Conservation (phyloP, 1,140 invertebrate species). For the Drosophila cardini region DNA sequence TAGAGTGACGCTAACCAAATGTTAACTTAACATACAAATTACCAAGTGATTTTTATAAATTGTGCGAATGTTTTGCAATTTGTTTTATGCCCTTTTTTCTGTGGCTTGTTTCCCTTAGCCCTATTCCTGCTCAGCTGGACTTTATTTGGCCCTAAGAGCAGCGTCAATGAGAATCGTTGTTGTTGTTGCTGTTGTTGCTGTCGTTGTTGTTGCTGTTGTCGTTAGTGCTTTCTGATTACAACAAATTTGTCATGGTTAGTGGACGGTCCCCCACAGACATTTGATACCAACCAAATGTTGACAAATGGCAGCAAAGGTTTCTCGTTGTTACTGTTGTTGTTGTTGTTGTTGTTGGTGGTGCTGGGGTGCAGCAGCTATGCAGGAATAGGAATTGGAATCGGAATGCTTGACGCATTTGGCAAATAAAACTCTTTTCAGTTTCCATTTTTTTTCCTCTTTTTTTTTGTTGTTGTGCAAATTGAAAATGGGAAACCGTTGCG, state of each 20-base stretch:
- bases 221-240: slow-evolving; percentile 60
- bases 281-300: slow-evolving; percentile 74
- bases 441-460: slow-evolving; percentile 30
- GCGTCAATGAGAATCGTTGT: slow-evolving; percentile 19
- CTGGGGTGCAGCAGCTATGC: slow-evolving; percentile 41
- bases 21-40: slow-evolving; percentile 17
- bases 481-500: slow-evolving; percentile 21
- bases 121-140: not conserved
- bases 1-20: slow-evolving; percentile 23
- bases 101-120: not conserved
- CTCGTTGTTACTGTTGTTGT: slow-evolving; percentile 13
- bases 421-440: slow-evolving; percentile 49
- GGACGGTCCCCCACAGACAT: slow-evolving; percentile 58
- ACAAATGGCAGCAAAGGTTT: slow-evolving; percentile 65
- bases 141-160: slow-evolving; percentile 27
- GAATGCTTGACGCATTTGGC: slow-evolving; percentile 63
- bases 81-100: not conserved
- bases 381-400: slow-evolving; percentile 42
- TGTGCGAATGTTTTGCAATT: slow-evolving; percentile 35
- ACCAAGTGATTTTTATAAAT: slow-evolving; percentile 42
- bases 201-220: slow-evolving; percentile 16
- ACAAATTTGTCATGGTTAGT: slow-evolving; percentile 67
- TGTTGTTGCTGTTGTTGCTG: slow-evolving; percentile 18
- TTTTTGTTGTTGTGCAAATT: slow-evolving; percentile 33
- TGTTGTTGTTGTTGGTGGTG: slow-evolving; percentile 34